Evolutionary conservation across 2,113 vertebrate species (phyloP), one percentile per base, ranked within the genome.

Genomic region (Lagopus leucura): DNA sequence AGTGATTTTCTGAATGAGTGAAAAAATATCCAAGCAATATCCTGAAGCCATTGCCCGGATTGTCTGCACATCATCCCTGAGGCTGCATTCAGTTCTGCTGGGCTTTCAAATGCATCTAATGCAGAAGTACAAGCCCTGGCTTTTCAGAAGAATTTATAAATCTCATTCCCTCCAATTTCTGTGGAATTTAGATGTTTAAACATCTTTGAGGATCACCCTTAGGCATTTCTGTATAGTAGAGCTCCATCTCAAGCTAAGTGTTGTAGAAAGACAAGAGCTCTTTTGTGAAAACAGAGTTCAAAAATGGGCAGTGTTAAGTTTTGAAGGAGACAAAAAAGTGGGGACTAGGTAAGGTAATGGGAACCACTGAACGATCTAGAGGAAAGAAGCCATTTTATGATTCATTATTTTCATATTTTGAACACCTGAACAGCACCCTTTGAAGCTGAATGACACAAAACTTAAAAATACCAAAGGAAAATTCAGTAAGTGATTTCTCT

Each of bases 201-300:
- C 32, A 69, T 82, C 85, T 92, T 76, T 85, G 67, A 90, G 88
- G 61, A 77, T 88, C 86, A 92, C 80, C 88, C 75, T 83, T 83
- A 88, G 92, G 90, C 86, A 84, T 32, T 81, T 82, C 73, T 84
- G 88, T 86, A 75, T 64, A 84, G 80, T 70, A 92, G 80, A 94
- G 64, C 22, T 83, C 79, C 61, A 42, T 92, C 70, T 88, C 47
- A 64, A 88, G 92, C 63, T 69, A 88, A 69, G 61, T 43, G 73
- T 43, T 92, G 20, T 19, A 42, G 76, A 58, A 66, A 85, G 30
- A 86, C 72, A 92, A 74, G 73, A 50, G 38, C 2, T 36, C 25
- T 90, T 34, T 34, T 66, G n/a, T 64, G 90, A 81, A 77, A 70
- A 11, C 61, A 91, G n/a, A 47, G 88, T 88, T 84, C 83, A 86